Conservation (phyloP, 1,140 invertebrate genomes). For the Musca domestica region DNA sequence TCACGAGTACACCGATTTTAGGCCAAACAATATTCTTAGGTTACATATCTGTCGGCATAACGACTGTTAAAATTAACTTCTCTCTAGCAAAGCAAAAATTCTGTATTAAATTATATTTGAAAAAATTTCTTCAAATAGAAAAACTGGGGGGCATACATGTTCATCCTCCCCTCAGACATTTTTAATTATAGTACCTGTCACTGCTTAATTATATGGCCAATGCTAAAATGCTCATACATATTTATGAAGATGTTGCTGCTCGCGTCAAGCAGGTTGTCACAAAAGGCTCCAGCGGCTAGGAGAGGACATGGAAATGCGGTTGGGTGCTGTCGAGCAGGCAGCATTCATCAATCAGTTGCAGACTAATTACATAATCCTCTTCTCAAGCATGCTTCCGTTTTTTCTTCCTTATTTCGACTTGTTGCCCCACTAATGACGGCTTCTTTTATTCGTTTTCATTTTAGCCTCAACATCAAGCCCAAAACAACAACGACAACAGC, state of each 20-base stretch:
- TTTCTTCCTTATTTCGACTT: conserved; percentile 32
- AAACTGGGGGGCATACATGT: too few species aligned
- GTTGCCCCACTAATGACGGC: conserved; percentile 22
- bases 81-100: too few species aligned
- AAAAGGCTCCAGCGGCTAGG: background rate
- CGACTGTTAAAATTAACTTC: too few species aligned
- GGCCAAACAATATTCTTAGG: too few species aligned
- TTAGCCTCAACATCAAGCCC: background rate
- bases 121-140: too few species aligned
- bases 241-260: conserved; percentile 37
- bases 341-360: conserved; percentile 53
- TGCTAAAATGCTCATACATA: background rate
- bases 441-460: background rate
- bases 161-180: too few species aligned
- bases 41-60: too few species aligned
- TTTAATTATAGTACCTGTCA: too few species aligned
- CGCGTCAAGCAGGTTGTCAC: background rate
- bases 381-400: conserved; percentile 48
- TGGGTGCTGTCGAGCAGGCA: conserved; percentile 19
- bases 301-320: conserved; percentile 15
- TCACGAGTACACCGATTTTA: too few species aligned
- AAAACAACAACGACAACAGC: background rate
- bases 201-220: background rate
- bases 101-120: too few species aligned
- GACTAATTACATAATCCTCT: conserved; percentile 54